These are phyloP conservation scores for Diarsia dahlii DNA, from an alignment of 2,888 invertebrate species.

Conservation along the genomic window DNA sequence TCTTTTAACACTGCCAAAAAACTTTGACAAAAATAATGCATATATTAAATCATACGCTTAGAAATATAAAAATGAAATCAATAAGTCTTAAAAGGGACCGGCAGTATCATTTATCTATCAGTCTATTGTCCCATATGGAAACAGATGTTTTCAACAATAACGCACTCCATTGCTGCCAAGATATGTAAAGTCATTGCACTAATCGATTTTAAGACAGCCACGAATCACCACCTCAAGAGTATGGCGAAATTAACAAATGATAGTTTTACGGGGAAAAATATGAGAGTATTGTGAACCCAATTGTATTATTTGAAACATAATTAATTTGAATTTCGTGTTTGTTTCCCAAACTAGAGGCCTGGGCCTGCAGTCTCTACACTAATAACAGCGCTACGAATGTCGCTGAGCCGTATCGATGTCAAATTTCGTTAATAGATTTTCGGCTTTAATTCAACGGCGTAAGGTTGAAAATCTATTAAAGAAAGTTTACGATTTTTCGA, in stretches of 20 bases:
- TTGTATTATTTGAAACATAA: constrained; percentile 7
- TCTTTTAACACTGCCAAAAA: too few species aligned
- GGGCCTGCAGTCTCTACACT: too few species aligned
- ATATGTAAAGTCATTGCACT: constrained; percentile 63
- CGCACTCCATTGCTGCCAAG: constrained; percentile 36
- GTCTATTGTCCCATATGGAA: constrained; percentile 14
- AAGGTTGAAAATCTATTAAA: too few species aligned
- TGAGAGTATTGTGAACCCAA: constrained; percentile 12
- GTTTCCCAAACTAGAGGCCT: too few species aligned
- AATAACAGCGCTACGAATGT: too few species aligned
- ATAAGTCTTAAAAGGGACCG: not conserved
- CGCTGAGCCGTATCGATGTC: too few species aligned
- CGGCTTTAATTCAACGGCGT: too few species aligned
- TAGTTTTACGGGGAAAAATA: constrained; percentile 26
- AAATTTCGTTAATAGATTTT: too few species aligned
- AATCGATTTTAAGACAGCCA: constrained; percentile 59
- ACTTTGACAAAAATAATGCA: not conserved
- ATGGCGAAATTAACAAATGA: constrained; percentile 49
- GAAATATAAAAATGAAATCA: not conserved
- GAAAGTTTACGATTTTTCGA: too few species aligned
- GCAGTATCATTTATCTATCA: not conserved
- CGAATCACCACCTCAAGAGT: constrained; percentile 25
- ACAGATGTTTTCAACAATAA: constrained; percentile 65
- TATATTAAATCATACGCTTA: not conserved
- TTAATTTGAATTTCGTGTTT: too few species aligned